These are phyloP conservation scores for Lasioglossum malachurum DNA, from an alignment of 2,888 invertebrate genomes.

Conservation along the genomic window DNA sequence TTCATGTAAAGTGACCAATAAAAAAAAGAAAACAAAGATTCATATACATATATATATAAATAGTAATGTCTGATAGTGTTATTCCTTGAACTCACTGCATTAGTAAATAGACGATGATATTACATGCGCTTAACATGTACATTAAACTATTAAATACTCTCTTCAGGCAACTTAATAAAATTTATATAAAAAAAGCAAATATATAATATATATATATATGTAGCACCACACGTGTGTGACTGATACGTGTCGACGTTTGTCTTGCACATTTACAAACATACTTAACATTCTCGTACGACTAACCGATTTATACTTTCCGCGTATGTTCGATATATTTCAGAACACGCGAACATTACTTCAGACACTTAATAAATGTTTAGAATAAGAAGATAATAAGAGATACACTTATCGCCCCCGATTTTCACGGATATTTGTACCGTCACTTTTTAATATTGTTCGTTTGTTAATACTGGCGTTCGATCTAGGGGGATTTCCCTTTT, in stretches of 20 bases:
- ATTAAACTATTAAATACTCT: constrained; percentile 75
- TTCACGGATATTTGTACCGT: neutral
- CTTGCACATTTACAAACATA: constrained; percentile 47
- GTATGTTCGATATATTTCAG: neutral
- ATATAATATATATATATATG: constrained; percentile 53
- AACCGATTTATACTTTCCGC: constrained; percentile 17
- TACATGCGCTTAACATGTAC: constrained; percentile 59
- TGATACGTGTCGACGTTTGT: constrained; percentile 54
- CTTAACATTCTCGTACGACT: constrained; percentile 48
- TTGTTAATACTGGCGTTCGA: neutral
- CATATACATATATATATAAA: constrained; percentile 48
- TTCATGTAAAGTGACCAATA: constrained; percentile 19
- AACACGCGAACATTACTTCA: neutral
- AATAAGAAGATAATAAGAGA: neutral
- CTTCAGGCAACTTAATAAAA: constrained; percentile 72
- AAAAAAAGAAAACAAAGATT: constrained; percentile 44
- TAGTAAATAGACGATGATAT: constrained; percentile 60
- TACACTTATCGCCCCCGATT: neutral
- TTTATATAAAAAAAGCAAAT: constrained; percentile 71
- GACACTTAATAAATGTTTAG: neutral
- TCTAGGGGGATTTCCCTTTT: neutral
- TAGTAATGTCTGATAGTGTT: constrained; percentile 45
- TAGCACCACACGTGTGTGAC: constrained; percentile 69
- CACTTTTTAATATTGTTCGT: neutral
- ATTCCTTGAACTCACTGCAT: constrained; percentile 49